Conservation (phyloP, 1,140 invertebrate genomes). For the Lanistes nyassanus region DNA sequence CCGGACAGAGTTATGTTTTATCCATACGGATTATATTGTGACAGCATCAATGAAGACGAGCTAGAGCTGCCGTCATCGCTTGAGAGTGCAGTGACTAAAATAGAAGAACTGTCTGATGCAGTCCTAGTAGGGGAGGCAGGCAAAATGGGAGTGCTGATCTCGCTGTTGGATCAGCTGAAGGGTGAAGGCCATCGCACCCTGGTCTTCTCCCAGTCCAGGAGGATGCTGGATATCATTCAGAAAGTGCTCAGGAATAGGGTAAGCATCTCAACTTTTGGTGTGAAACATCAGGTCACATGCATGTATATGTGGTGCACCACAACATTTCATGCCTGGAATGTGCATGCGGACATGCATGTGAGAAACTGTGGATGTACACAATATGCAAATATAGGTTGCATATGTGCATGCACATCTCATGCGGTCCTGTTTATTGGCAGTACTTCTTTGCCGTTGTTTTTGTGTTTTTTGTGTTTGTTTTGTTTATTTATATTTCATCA, state of each 20-base stretch:
- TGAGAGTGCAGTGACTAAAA: constrained; percentile 56
- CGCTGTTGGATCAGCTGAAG: constrained; percentile 62
- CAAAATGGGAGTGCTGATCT: constrained; percentile 65
- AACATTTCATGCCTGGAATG: too few species aligned
- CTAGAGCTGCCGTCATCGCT: constrained; percentile 46
- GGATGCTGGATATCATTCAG: constrained; percentile 68
- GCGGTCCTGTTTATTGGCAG: too few species aligned
- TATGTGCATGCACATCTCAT: too few species aligned
- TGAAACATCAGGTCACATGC: too few species aligned
- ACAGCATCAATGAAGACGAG: constrained; percentile 47
- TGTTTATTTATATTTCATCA: too few species aligned
- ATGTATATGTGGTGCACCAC: too few species aligned
- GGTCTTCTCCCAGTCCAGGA: constrained; percentile 67
- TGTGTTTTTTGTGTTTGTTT: too few species aligned
- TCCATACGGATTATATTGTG: background rate
- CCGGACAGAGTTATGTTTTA: too few species aligned
- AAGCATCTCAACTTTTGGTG: constrained; percentile 8
- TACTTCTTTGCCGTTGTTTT: too few species aligned
- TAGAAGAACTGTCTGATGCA: constrained; percentile 61
- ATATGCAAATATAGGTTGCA: too few species aligned
- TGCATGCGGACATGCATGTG: too few species aligned
- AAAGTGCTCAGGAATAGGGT: constrained; percentile 63
- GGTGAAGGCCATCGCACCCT: constrained; percentile 64
- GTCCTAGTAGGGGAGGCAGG: constrained; percentile 66
- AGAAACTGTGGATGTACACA: too few species aligned